Evolutionary conservation across 1,140 invertebrate species (phyloP).

Genomic region (Mycetomoellerius zeteki): DNA sequence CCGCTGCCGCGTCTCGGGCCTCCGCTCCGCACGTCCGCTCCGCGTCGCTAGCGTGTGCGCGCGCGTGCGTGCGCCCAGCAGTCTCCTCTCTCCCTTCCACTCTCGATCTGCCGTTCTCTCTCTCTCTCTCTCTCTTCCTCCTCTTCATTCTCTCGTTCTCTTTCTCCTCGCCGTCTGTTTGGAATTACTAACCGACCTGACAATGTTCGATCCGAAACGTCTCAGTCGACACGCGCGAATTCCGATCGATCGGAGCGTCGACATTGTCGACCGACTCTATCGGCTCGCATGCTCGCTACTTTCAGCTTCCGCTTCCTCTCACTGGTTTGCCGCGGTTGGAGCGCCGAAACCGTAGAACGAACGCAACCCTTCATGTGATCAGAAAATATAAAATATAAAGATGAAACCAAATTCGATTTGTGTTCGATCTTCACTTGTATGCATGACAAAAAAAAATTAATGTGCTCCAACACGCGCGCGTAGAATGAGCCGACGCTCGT

Average conservation of each 20-base stretch:
- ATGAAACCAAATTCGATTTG: neutral
- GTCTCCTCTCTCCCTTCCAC: neutral
- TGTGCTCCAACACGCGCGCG: neutral
- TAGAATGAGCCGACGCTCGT: neutral
- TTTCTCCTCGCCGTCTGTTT: neutral
- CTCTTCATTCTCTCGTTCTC: neutral
- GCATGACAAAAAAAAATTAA: neutral
- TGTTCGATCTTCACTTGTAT: neutral
- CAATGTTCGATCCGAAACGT: conserved; percentile 76
- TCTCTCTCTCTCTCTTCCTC: neutral
- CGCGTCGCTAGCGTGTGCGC: conserved; percentile 74
- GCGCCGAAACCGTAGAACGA: neutral
- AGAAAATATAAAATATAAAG: neutral
- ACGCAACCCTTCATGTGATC: neutral
- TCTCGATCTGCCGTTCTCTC: no score
- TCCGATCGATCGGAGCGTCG: conserved; percentile 79
- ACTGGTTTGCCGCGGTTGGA: neutral
- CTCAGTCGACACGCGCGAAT: conserved; percentile 69
- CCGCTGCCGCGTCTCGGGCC: conserved; percentile 1
- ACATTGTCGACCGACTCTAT: neutral
- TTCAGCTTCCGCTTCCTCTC: neutral
- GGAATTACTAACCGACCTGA: conserved; percentile 82
- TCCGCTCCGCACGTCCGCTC: neutral
- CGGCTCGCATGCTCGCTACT: neutral
- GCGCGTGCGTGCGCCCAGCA: conserved; percentile 60